These are phyloP conservation scores for Hirtodrosophila alboralis DNA, from an alignment of 2,888 invertebrate species.

Conservation along the genomic window DNA sequence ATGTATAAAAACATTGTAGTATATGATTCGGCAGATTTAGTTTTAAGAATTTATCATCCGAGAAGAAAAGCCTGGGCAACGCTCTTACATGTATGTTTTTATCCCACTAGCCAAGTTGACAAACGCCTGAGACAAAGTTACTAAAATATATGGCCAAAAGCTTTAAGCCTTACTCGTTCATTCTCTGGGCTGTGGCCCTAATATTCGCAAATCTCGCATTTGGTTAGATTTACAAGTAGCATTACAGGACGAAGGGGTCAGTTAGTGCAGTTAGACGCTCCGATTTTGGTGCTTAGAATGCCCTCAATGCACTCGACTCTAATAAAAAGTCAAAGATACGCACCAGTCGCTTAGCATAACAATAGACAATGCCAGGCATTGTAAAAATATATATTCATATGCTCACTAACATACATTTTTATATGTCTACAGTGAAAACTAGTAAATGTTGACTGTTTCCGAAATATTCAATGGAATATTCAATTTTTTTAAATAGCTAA, in stretches of 20 bases:
- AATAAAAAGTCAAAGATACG: slow-evolving; percentile 56
- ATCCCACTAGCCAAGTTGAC: neutral
- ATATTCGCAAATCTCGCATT: slow-evolving; percentile 43
- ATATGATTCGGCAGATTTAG: neutral
- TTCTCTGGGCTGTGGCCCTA: slow-evolving; percentile 17
- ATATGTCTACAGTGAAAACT: slow-evolving; percentile 18
- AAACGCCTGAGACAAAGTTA: slow-evolving; percentile 9
- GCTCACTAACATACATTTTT: slow-evolving; percentile 9
- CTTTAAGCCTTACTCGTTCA: slow-evolving; percentile 17
- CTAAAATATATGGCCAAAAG: slow-evolving; percentile 7
- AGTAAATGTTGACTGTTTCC: slow-evolving; percentile 4
- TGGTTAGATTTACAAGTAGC: slow-evolving; percentile 33
- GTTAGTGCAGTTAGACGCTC: neutral
- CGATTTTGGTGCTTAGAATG: slow-evolving; percentile 18
- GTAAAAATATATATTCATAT: slow-evolving; percentile 28
- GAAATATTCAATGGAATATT: too few relatives aligned
- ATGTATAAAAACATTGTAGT: neutral
- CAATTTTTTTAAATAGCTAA: too few relatives aligned
- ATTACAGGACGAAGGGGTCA: slow-evolving; percentile 5
- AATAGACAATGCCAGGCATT: slow-evolving; percentile 28
- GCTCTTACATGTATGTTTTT: neutral
- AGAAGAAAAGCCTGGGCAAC: neutral
- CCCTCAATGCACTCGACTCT: slow-evolving; percentile 29
- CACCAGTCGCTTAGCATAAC: slow-evolving; percentile 59
- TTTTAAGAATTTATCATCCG: too few relatives aligned